These are phyloP conservation scores for Venusia cambrica DNA, from an alignment of 2,888 invertebrate species.

Conservation along the genomic window DNA sequence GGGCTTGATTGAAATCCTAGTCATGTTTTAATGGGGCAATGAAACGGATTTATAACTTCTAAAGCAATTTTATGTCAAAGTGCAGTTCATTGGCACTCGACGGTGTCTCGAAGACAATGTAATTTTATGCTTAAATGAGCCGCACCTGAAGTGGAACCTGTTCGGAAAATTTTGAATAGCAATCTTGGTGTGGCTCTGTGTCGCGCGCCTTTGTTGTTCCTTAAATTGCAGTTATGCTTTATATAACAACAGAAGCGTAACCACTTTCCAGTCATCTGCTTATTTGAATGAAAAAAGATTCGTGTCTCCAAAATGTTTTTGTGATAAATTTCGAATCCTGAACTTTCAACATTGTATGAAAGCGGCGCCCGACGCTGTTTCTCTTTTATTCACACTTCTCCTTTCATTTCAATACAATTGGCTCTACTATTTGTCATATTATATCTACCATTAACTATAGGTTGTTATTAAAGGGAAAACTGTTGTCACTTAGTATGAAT, in stretches of 20 bases:
- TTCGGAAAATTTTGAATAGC: conserved; percentile 75
- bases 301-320: conserved; percentile 37
- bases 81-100: conserved; percentile 78
- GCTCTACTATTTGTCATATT: too few relatives aligned
- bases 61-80: conserved; percentile 79
- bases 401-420: too few relatives aligned
- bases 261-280: conserved; percentile 61
- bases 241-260: conserved; percentile 70
- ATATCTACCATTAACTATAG: too few relatives aligned
- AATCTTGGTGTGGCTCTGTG: conserved; percentile 62
- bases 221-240: conserved; percentile 75
- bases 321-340: conserved; percentile 44
- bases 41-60: conserved; percentile 75
- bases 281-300: conserved; percentile 47
- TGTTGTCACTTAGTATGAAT: too few relatives aligned
- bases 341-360: conserved; percentile 39
- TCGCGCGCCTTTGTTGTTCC: conserved; percentile 64
- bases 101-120: conserved; percentile 77
- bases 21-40: conserved; percentile 77
- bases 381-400: conserved; percentile 6
- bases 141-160: conserved; percentile 73
- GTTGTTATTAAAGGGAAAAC: too few relatives aligned
- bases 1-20: conserved; percentile 64
- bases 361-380: not conserved
- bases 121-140: conserved; percentile 79